A percentile compares a stretch with the other conserved stretches of the same genome.
These are phyloP conservation scores for Cottoperca gobio DNA, from an alignment of 2,797 vertebrate species.

Conservation along the genomic window DNA sequence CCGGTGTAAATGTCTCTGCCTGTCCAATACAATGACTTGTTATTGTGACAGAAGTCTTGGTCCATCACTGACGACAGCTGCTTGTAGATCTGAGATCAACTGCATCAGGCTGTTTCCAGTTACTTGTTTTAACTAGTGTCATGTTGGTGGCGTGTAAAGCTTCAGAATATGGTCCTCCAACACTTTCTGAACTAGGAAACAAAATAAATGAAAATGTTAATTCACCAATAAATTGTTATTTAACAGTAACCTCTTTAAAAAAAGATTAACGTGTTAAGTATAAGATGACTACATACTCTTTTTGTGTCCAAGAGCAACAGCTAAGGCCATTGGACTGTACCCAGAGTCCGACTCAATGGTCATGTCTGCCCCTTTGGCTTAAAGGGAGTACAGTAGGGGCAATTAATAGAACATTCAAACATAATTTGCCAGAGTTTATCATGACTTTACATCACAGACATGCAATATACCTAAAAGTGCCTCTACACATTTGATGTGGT, in stretches of 20 bases:
- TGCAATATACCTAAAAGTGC: constrained; percentile 88
- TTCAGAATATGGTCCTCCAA: constrained; percentile 94
- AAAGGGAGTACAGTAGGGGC: constrained; percentile 13
- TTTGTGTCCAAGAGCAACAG: constrained; percentile 93
- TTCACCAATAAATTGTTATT: neutral
- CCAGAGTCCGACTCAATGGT: constrained; percentile 96
- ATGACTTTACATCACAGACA: neutral
- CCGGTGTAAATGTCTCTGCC: constrained; percentile 23
- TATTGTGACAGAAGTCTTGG: neutral
- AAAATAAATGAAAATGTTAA: constrained; percentile 34
- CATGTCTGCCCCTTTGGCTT: constrained; percentile 93
- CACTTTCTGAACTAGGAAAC: constrained; percentile 91
- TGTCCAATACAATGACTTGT: constrained; percentile 6
- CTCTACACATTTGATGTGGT: constrained; percentile 94
- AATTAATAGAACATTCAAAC: constrained; percentile 5
- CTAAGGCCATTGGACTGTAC: constrained; percentile 96
- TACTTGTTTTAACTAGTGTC: constrained; percentile 16
- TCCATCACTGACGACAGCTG: neutral
- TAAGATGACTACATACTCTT: constrained; percentile 83
- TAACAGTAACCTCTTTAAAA: neutral
- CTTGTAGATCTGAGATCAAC: constrained; percentile 3
- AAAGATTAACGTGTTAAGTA: neutral
- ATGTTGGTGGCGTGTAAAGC: constrained; percentile 85
- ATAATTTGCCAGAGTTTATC: neutral
- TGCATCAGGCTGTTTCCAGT: neutral